phyloP scores from a whole-genome alignment of 30 jellyfish, hydroid and myxozoan genomes.

The Hydractinia echinata region DNA sequence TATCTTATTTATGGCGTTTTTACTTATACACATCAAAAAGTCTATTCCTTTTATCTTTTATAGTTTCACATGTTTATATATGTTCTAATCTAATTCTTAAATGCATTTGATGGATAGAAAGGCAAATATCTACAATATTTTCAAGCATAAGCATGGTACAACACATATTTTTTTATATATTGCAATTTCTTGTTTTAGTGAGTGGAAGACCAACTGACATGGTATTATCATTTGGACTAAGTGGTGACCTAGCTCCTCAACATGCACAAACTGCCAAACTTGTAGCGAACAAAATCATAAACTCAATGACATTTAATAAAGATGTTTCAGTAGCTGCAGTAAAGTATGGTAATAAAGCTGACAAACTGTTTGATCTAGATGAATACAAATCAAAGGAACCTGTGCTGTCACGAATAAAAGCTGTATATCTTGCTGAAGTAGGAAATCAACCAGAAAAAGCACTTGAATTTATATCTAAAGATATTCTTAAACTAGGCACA shows the following conservation, averaged over 20 bases:
- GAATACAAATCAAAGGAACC: background rate
- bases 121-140: no score
- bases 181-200: background rate
- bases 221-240: slow-evolving; percentile 18
- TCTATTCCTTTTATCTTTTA: no score
- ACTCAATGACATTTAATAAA: background rate
- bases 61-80: no score
- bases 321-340: slow-evolving; percentile 15
- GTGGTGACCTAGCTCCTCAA: background rate
- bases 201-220: background rate
- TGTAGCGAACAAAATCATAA: background rate
- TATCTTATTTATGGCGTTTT: no score
- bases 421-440: background rate
- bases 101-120: no score
- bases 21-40: no score
- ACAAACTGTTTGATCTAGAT: background rate
- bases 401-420: background rate
- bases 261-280: background rate
- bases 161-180: no score
- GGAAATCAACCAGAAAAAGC: slow-evolving; percentile 12
- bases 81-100: no score
- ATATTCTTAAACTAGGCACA: slow-evolving; percentile 1
- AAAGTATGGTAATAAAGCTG: slow-evolving; percentile 2
- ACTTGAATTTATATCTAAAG: background rate
- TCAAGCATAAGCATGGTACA: no score